phyloP scores from a whole-genome alignment of 2,113 vertebrate species.

The Marmota monax region DNA sequence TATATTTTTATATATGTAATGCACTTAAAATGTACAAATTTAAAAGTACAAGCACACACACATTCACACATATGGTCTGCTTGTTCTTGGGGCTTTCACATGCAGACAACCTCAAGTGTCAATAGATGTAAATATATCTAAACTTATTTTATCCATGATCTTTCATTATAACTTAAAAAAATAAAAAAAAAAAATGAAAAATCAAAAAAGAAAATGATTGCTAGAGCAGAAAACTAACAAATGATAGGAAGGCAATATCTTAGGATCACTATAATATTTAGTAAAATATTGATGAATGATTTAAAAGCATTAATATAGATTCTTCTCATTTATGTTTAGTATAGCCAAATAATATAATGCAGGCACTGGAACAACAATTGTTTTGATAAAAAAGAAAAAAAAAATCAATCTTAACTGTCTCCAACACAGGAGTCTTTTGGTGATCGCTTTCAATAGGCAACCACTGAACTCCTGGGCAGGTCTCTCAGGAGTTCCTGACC shows the following conservation, averaged over 20 bases:
- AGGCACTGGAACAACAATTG: not conserved
- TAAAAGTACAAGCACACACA: not conserved
- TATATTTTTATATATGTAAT: not conserved
- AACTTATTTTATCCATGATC: not conserved
- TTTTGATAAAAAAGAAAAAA: not conserved
- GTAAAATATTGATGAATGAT: not conserved
- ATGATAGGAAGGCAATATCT: not conserved
- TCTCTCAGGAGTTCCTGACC: not conserved
- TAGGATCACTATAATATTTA: not conserved
- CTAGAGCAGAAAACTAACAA: not conserved
- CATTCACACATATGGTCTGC: rapidly evolving
- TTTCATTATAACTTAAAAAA: not conserved
- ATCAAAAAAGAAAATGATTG: not conserved
- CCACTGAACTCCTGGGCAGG: not conserved
- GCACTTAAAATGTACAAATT: not conserved
- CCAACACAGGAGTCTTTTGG: not conserved
- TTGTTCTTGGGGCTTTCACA: not conserved
- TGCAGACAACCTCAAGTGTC: not conserved
- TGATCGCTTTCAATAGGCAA: not conserved
- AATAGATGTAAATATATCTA: not conserved
- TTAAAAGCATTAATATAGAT: not conserved
- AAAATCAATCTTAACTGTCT: not conserved
- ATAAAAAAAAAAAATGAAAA: not conserved
- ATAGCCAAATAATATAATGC: not conserved
- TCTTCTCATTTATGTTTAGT: not conserved